These are phyloP conservation scores for Phyllotreta striolata DNA, from an alignment of 2,888 invertebrate genomes.

Conservation along the genomic window DNA sequence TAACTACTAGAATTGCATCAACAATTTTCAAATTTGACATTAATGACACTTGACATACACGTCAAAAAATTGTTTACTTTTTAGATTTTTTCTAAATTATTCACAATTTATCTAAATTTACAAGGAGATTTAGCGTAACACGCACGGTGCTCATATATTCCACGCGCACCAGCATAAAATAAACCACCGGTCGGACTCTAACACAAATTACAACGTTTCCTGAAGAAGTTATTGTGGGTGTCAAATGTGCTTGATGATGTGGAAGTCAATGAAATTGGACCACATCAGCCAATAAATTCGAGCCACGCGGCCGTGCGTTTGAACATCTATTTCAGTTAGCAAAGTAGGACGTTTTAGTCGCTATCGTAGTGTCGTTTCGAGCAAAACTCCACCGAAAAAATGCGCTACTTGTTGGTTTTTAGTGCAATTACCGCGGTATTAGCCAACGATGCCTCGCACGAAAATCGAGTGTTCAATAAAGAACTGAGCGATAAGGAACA, in stretches of 20 bases:
- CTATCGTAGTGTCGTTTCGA: slow-evolving; percentile 6
- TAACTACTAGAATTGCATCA: too few relatives aligned
- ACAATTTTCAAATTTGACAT: too few relatives aligned
- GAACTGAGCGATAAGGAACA: slow-evolving; percentile 82
- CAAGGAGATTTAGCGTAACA: too few relatives aligned
- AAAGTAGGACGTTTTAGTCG: neutral
- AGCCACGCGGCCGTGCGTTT: slow-evolving; percentile 32
- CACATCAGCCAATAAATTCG: slow-evolving; percentile 35
- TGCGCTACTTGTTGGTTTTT: slow-evolving; percentile 19
- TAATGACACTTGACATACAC: too few relatives aligned
- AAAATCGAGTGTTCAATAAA: slow-evolving; percentile 71
- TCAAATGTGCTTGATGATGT: slow-evolving; percentile 31
- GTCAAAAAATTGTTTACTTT: too few relatives aligned
- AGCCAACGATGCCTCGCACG: slow-evolving; percentile 76
- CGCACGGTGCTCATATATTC: too few relatives aligned
- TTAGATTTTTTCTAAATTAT: too few relatives aligned
- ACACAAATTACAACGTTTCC: too few relatives aligned
- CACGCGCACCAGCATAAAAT: too few relatives aligned
- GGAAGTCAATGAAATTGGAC: slow-evolving; percentile 33
- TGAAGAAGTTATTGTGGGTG: too few relatives aligned
- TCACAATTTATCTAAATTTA: too few relatives aligned
- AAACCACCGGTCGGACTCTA: too few relatives aligned
- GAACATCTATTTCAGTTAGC: neutral
- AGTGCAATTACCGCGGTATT: slow-evolving; percentile 50
- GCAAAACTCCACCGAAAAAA: neutral